Evolutionary conservation across 1,140 invertebrate genomes (phyloP).

Genomic region (Teleopsis dalmanni): DNA sequence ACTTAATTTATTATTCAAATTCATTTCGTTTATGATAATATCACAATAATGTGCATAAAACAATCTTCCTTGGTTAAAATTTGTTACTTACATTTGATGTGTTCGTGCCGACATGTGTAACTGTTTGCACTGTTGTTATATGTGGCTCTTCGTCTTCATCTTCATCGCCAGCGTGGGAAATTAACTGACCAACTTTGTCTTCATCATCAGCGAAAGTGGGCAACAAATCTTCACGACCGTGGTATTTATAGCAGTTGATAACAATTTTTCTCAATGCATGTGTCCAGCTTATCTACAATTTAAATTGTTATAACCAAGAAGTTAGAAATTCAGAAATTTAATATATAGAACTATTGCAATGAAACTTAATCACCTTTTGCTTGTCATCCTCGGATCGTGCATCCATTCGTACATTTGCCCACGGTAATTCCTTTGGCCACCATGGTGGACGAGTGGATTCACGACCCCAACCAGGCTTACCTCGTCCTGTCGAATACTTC

Average conservation of each 20-base stretch:
- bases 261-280: slow-evolving; percentile 95
- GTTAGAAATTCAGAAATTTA: not conserved
- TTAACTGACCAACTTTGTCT: slow-evolving; percentile 57
- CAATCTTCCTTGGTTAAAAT: too few species aligned
- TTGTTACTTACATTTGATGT: slow-evolving; percentile 39
- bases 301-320: not conserved
- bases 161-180: slow-evolving; percentile 38
- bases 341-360: slow-evolving; percentile 22
- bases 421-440: slow-evolving; percentile 96
- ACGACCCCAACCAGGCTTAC: slow-evolving; percentile 95
- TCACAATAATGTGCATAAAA: too few species aligned
- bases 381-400: slow-evolving; percentile 93
- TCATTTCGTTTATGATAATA: too few species aligned
- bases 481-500: slow-evolving; percentile 91
- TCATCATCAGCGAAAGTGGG: slow-evolving; percentile 91
- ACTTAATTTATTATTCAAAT: too few species aligned
- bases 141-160: slow-evolving; percentile 19
- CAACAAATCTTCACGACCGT: slow-evolving; percentile 89
- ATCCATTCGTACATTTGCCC: slow-evolving; percentile 97
- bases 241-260: slow-evolving; percentile 97
- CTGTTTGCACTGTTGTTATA: slow-evolving; percentile 42
- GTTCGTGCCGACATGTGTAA: slow-evolving; percentile 24
- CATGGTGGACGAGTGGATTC: slow-evolving; percentile 90
- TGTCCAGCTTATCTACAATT: slow-evolving; percentile 89
- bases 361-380: slow-evolving; percentile 68